These are phyloP conservation scores for Apodemia mormo DNA, from an alignment of 2,888 invertebrate species.

Conservation along the genomic window DNA sequence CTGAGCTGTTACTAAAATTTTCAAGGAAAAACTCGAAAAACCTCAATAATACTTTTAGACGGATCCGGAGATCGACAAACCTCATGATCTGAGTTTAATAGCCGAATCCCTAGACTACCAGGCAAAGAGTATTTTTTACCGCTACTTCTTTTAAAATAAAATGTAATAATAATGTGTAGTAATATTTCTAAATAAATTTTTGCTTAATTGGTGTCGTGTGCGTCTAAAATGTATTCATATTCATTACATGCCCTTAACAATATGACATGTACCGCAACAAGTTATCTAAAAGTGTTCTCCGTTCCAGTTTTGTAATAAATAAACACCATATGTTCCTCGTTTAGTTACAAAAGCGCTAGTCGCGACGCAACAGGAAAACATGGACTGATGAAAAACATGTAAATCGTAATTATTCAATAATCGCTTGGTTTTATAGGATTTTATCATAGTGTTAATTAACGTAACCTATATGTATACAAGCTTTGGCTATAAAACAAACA, in stretches of 20 bases:
- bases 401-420: conserved; percentile 47
- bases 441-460: conserved; percentile 26
- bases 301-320: conserved; percentile 23
- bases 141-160: too few relatives aligned
- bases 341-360: background rate
- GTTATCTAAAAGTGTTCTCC: background rate
- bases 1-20: too few relatives aligned
- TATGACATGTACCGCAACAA: background rate
- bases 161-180: too few relatives aligned
- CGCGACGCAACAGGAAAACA: conserved; percentile 31
- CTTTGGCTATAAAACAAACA: background rate
- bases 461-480: conserved; percentile 27
- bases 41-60: too few relatives aligned
- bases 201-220: too few relatives aligned
- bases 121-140: too few relatives aligned
- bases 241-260: background rate
- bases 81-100: too few relatives aligned
- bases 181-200: too few relatives aligned
- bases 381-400: conserved; percentile 41
- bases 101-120: too few relatives aligned
- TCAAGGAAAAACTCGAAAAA: too few relatives aligned
- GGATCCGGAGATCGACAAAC: too few relatives aligned
- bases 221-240: background rate
- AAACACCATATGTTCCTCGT: conserved; percentile 34
- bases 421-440: conserved; percentile 24